These are phyloP conservation scores for Sebastes baramenuke DNA, from an alignment of 2,797 vertebrate species.

Conservation along the genomic window DNA sequence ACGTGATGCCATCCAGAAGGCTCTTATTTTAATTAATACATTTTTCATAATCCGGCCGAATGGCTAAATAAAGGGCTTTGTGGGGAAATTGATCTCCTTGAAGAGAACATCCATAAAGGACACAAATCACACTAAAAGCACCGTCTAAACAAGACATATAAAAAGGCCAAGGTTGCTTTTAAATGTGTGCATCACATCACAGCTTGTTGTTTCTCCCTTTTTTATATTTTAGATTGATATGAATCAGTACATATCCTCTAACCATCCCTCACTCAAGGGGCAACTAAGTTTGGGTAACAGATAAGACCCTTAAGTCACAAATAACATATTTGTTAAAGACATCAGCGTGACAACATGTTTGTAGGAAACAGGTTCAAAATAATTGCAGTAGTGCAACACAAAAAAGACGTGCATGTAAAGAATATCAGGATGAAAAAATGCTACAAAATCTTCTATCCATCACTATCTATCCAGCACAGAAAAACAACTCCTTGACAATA, in stretches of 20 bases:
- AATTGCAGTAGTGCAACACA: not conserved
- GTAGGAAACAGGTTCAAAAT: not conserved
- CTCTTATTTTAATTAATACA: conserved; percentile 84
- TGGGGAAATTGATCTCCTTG: conserved; percentile 74
- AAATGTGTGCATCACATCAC: conserved; percentile 1
- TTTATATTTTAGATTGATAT: not conserved
- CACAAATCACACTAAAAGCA: conserved; percentile 84
- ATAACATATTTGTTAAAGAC: not conserved
- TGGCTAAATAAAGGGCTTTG: conserved; percentile 77
- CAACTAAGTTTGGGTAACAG: not conserved
- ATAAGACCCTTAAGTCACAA: not conserved
- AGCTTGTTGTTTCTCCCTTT: not conserved
- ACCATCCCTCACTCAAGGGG: not conserved
- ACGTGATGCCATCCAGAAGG: conserved; percentile 59
- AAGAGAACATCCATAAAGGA: conserved; percentile 69
- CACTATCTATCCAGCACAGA: not conserved
- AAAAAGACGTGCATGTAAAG: rapidly evolving
- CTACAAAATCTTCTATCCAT: not conserved
- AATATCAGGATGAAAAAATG: not conserved
- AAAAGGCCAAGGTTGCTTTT: conserved; percentile 57
- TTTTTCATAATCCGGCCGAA: conserved; percentile 76
- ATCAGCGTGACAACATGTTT: not conserved
- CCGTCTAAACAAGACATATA: conserved; percentile 55
- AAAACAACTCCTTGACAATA: not conserved
- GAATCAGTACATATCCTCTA: not conserved